These are phyloP conservation scores for Hydrochoerus hydrochaeris DNA, from an alignment of 2,113 vertebrate genomes.

Conservation along the genomic window DNA sequence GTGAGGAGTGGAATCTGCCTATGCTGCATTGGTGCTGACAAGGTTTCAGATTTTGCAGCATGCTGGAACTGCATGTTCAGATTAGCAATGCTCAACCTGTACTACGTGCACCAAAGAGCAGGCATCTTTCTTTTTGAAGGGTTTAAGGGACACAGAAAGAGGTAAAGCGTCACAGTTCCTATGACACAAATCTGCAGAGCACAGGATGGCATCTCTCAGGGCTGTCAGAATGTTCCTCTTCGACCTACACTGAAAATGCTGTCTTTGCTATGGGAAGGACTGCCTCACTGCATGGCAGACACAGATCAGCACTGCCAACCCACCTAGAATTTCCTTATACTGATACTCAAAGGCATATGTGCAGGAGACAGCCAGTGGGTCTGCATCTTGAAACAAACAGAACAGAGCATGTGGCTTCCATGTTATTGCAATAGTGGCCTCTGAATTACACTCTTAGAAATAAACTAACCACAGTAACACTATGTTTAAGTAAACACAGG, in stretches of 20 bases:
- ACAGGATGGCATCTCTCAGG: background rate
- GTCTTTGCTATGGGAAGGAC: background rate
- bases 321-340: background rate
- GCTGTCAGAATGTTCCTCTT: background rate
- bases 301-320: background rate
- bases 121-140: background rate
- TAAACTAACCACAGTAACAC: background rate
- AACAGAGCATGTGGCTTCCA: background rate
- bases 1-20: background rate
- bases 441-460: background rate
- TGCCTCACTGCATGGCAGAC: background rate
- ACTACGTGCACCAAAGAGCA: background rate
- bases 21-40: background rate
- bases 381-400: background rate
- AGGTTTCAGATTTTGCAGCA: background rate
- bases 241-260: background rate
- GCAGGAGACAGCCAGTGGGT: background rate
- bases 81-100: background rate
- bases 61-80: background rate
- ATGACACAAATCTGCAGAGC: background rate
- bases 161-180: background rate
- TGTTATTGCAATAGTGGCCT: background rate
- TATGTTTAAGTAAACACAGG: background rate
- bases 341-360: background rate
- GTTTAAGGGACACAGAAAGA: background rate